Conservation (phyloP, 2,113 vertebrate genomes). For the Pholis gunnellus region DNA sequence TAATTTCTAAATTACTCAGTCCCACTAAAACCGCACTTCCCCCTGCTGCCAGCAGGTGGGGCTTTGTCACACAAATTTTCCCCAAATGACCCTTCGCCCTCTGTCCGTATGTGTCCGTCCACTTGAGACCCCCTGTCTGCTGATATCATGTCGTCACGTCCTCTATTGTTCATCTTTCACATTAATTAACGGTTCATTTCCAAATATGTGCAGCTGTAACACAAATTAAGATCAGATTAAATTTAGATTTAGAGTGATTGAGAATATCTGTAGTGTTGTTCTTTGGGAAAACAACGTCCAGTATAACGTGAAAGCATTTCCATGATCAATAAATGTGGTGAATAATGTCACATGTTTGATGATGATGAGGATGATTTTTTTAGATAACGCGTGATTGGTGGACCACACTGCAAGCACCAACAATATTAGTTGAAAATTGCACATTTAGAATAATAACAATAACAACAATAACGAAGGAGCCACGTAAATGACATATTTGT, state of each 20-base stretch:
- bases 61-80: background rate
- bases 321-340: background rate
- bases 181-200: background rate
- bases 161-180: background rate
- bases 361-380: background rate
- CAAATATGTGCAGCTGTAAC: background rate
- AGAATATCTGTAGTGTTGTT: background rate
- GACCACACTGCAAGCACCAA: background rate
- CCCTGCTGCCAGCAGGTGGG: background rate
- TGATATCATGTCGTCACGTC: background rate
- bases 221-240: background rate
- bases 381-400: background rate
- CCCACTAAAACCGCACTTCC: background rate
- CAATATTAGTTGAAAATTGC: background rate
- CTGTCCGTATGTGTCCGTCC: background rate
- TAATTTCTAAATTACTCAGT: background rate
- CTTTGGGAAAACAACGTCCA: background rate
- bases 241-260: background rate
- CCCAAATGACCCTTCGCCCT: background rate
- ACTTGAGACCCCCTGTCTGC: background rate
- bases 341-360: slow-evolving; percentile 2
- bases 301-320: background rate
- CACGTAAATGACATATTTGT: background rate
- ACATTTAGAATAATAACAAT: too few species aligned
- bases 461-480: too few species aligned